phyloP scores from a whole-genome alignment of 2,888 invertebrate genomes.

The Trichacis sp. region DNA sequence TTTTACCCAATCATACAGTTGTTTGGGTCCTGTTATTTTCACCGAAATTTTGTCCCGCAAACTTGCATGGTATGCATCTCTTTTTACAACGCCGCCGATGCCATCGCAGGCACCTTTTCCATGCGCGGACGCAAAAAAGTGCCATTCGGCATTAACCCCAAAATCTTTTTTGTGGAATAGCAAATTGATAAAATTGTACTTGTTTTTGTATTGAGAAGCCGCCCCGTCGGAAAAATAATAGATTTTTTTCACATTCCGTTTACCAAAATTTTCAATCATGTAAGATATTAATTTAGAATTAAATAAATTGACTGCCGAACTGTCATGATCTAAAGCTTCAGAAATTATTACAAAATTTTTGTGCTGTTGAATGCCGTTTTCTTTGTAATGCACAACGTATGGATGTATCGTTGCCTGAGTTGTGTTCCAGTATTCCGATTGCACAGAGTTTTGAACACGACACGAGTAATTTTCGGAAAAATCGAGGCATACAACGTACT shows the following conservation, averaged over 20 bases:
- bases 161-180: slow-evolving; percentile 14
- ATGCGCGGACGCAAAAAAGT: slow-evolving; percentile 31
- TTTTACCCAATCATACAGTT: slow-evolving; percentile 26
- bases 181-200: slow-evolving; percentile 25
- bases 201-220: no score
- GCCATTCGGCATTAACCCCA: slow-evolving; percentile 17
- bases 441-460: slow-evolving; percentile 21
- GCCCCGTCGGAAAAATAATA: slow-evolving; percentile 23
- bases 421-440: slow-evolving; percentile 16
- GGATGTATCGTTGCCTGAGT: slow-evolving; percentile 17
- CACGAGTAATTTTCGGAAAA: slow-evolving; percentile 31
- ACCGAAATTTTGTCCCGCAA: slow-evolving; percentile 16
- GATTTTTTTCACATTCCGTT: slow-evolving; percentile 9
- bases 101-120: slow-evolving; percentile 28
- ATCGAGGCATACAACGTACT: slow-evolving; percentile 19
- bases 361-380: slow-evolving; percentile 11
- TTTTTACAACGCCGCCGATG: slow-evolving; percentile 23
- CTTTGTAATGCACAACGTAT: slow-evolving; percentile 17
- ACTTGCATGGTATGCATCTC: slow-evolving; percentile 21
- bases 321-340: no score
- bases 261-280: slow-evolving; percentile 15
- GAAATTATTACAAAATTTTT: slow-evolving; percentile 11
- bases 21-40: slow-evolving; percentile 28
- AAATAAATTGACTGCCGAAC: slow-evolving; percentile 15
- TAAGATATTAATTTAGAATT: slow-evolving; percentile 20